Percentiles rank a stretch among this genome's conserved stretches.
Evolutionary conservation across 2,113 vertebrate species (phyloP).

Genomic region (Macrotis lagotis): DNA sequence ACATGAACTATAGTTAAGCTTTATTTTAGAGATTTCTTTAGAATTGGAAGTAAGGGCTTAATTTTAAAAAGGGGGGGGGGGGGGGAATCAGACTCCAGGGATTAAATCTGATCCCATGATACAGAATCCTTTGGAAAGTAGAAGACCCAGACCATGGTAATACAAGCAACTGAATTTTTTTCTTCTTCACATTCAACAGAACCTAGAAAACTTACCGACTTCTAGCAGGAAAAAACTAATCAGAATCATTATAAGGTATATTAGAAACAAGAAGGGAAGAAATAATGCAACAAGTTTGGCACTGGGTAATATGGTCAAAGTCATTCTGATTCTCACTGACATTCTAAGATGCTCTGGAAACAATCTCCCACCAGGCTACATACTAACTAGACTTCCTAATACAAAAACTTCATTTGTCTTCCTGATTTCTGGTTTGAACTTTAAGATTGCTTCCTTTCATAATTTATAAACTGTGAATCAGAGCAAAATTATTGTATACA

Average conservation of each 20-base stretch:
- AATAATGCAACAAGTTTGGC: neutral
- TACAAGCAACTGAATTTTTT: conserved; percentile 9
- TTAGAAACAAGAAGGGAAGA: neutral
- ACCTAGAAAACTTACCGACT: neutral
- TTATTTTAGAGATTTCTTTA: too few species aligned
- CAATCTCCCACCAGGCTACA: neutral
- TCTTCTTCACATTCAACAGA: conserved; percentile 10
- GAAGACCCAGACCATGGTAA: conserved; percentile 11
- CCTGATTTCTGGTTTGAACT: neutral
- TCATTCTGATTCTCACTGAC: conserved; percentile 39
- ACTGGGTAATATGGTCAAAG: neutral
- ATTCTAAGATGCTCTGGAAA: conserved; percentile 34
- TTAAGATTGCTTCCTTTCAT: neutral
- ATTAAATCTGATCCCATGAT: neutral
- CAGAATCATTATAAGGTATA: conserved; percentile 19
- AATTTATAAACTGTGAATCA: too few species aligned
- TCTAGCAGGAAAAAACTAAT: conserved; percentile 37
- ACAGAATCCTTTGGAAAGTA: neutral
- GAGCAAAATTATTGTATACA: too few species aligned
- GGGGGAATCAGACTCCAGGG: neutral
- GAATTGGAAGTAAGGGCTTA: neutral
- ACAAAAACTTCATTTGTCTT: neutral
- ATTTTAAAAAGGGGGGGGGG: neutral
- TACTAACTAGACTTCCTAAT: neutral
- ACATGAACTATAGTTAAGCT: too few species aligned